Base-by-base conservation (phyloP, 1,140 invertebrate species). In the Aphidius gifuensis region DNA sequence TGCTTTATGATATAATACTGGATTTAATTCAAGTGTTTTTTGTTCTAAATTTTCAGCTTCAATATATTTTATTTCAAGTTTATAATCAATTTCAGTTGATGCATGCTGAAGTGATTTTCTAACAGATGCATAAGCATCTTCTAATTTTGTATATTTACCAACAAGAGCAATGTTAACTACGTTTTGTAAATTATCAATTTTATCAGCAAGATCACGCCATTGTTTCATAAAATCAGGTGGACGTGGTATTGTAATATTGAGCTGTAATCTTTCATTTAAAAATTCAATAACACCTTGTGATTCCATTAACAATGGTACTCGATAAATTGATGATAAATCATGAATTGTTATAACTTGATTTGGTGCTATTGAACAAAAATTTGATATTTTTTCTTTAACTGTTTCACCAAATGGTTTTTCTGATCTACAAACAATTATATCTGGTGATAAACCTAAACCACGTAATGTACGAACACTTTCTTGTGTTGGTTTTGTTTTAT, bases 401-500 rank as follows among this genome's bases (percentile, higher is more conserved):
- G 84, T 80, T 48, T 89, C 80, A 23, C 86, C 86, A 50, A 98
- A 90, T 1, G 91, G 89, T 67, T 89, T 88, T 75, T 96, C 92
- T 65, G 94, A 96, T 53, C 96, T 84, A 74, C 95, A 97, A 16
- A 98, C 89, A 75, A 99, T 94, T 58, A 99, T 83, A 83, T 99
- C 97, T 0, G 97, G 96, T 16, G 90, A 92, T 38, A 99, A 79
- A 6, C 97, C 97, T 38, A 97, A 83, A 5, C 94, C 93, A 64
- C 96, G 83, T 4, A 98, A 78, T 80, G 98, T 94, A 65, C 93
- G 82, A 2, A 99, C 94, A 64, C 94, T 96, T 5, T 92, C 89
- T 81, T 99, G 97, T 11, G 97, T 99, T 23, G 97, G 97, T 80
- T 99, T 99, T 4, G 97, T 99, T 83, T 99, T 99, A n/a, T 95